Base-by-base conservation (phyloP, 2,888 invertebrate genomes). In the Eupithecia subumbrata region DNA sequence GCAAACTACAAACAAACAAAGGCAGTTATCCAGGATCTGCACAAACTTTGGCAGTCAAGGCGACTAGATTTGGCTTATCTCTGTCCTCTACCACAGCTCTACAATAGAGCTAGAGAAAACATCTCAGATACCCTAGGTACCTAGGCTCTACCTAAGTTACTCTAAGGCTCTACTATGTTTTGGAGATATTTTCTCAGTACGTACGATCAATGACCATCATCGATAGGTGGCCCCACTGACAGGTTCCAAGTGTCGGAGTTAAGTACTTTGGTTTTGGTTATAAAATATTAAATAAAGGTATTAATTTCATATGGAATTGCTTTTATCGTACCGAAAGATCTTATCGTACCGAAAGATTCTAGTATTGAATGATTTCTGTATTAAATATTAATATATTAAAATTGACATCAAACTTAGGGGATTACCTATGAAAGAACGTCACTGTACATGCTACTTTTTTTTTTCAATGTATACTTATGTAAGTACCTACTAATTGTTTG, bases 1-100 rank as follows among this genome's bases (percentile, higher is more conserved):
- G 18, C 66, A 67, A 67, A 67, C 66, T 37, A 11, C 66, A 67
- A 67, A 67, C 66, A 37, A 67, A 18, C 30, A 30, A 34, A 34
- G 8, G 14, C 30, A 16, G 45, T 8, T 37, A 64, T 25, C 2
- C 64, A 16, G 16, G 11, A 52, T 52, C n/a, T 11, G 52, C 2
- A 64, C 64, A n/a, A 40, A 11, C n/a, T 40, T 34, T 67, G 18
- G 14, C n/a, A 37, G n/a, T n/a, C 0, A 60, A 60, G 22, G 25
- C 5, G 25, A 25, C 5, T 25, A 60, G 25, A 60, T 22, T 22
- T 56, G 11, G 11, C 56, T 22, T 25, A 25, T 60, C 12, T 25
- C 22, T 12, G 12, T 14, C 25, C 22, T 25, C 60, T 60, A 60
- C 5, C 12, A 60, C 25, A 60, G 22, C 25, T 60, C 14, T 60